Percentiles rank a stretch among this genome's conserved stretches.
phyloP scores from a whole-genome alignment of 1,140 invertebrate genomes.

The Calephelis nemesis region DNA sequence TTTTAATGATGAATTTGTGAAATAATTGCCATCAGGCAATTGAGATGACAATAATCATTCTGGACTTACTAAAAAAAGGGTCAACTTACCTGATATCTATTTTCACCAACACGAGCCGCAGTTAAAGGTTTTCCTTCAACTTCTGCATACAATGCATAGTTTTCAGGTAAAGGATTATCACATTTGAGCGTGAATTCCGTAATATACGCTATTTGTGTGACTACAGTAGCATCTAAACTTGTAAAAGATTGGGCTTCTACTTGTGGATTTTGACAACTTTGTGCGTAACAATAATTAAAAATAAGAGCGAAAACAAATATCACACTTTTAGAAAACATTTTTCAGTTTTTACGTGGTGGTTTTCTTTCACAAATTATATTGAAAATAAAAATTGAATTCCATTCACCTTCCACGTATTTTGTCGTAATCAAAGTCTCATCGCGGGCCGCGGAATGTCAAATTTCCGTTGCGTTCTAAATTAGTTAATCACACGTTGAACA shows the following conservation, averaged over 20 bases:
- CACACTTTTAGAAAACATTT: constrained; percentile 68
- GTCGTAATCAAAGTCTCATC: constrained; percentile 21
- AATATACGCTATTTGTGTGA: constrained; percentile 90
- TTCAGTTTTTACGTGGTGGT: constrained; percentile 42
- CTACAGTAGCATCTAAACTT: constrained; percentile 93
- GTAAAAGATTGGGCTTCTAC: constrained; percentile 88
- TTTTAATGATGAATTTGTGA: no score
- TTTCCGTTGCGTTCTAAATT: constrained; percentile 18
- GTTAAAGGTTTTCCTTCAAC: constrained; percentile 89
- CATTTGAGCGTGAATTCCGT: constrained; percentile 87
- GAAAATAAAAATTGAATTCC: constrained; percentile 24
- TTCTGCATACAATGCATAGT: constrained; percentile 90
- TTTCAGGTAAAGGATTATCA: constrained; percentile 81
- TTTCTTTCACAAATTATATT: constrained; percentile 39
- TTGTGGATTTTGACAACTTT: constrained; percentile 82
- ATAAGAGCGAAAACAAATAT: constrained; percentile 46
- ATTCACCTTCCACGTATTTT: constrained; percentile 31
- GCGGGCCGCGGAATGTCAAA: background rate
- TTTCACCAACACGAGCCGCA: constrained; percentile 86
- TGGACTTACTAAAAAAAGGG: no score
- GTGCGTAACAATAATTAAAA: constrained; percentile 42
- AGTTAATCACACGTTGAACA: no score
- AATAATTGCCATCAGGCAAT: no score
- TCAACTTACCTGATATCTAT: constrained; percentile 87
- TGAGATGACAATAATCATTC: no score